Evolutionary conservation across 2,888 invertebrate species (phyloP).

Genomic region (Heteromyza rotundicornis): DNA sequence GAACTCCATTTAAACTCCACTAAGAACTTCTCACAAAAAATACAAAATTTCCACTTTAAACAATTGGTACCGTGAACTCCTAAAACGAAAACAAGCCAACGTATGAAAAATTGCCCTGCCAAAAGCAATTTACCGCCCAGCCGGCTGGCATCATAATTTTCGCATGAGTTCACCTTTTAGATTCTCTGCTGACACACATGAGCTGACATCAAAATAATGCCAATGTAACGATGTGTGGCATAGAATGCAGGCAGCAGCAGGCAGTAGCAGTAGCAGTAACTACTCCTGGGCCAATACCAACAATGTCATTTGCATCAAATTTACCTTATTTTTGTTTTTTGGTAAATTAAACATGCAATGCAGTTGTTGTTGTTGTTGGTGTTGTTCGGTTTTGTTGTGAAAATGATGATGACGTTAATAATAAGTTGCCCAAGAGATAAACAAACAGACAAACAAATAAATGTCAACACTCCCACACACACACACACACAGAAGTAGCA

Average conservation of each 20-base stretch:
- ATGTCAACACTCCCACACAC: background rate
- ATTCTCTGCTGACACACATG: background rate
- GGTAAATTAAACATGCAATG: slow-evolving; percentile 19
- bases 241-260: background rate
- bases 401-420: slow-evolving; percentile 11
- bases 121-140: too few relatives aligned
- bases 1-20: too few relatives aligned
- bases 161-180: background rate
- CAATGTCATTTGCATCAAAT: background rate
- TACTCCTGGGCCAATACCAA: background rate
- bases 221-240: background rate
- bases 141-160: slow-evolving; percentile 5
- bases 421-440: slow-evolving; percentile 14
- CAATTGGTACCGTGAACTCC: too few relatives aligned
- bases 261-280: background rate
- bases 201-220: background rate
- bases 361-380: background rate
- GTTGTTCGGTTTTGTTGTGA: slow-evolving; percentile 1
- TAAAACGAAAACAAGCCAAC: too few relatives aligned
- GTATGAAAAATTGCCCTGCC: too few relatives aligned
- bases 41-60: too few relatives aligned
- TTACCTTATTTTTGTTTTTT: background rate
- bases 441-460: slow-evolving; percentile 8
- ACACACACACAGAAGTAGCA: slow-evolving; percentile 27
- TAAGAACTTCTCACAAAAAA: too few relatives aligned